Percentiles rank a stretch among this genome's conserved stretches.
Conservation (phyloP, 2,888 invertebrate genomes). For the Epistrophe grossulariae region DNA sequence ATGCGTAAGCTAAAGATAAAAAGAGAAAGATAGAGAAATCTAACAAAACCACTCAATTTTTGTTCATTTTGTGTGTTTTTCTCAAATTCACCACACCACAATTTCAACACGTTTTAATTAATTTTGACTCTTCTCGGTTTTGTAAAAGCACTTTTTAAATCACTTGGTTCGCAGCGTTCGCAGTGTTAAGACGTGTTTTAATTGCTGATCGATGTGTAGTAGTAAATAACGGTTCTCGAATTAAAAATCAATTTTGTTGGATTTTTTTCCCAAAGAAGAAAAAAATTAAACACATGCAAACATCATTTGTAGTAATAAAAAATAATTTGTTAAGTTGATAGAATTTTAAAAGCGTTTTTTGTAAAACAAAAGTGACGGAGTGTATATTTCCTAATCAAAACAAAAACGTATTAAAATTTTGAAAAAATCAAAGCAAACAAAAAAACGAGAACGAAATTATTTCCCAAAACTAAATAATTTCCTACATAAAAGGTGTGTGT, state of each 20-base stretch:
- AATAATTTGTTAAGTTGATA: constrained; percentile 27
- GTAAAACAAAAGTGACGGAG: constrained; percentile 50
- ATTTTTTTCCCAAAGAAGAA: constrained; percentile 64
- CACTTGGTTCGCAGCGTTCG: constrained; percentile 71
- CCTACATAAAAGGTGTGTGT: constrained; percentile 59
- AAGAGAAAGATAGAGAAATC: not conserved
- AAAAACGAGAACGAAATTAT: constrained; percentile 38
- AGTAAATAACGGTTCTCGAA: constrained; percentile 68
- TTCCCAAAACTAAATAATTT: constrained; percentile 36
- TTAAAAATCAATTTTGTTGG: constrained; percentile 62
- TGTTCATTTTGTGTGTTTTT: not conserved
- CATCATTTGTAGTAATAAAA: constrained; percentile 33
- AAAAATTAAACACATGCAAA: constrained; percentile 46
- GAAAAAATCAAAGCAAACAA: constrained; percentile 25
- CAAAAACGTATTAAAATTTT: constrained; percentile 19
- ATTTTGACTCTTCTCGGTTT: constrained; percentile 23
- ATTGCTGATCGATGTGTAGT: constrained; percentile 68
- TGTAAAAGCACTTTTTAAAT: constrained; percentile 59
- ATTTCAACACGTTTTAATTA: not conserved
- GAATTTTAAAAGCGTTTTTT: constrained; percentile 42
- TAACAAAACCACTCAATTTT: constrained; percentile 8
- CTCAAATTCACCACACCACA: constrained; percentile 27
- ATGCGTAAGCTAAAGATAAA: not conserved
- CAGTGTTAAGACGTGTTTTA: constrained; percentile 57
- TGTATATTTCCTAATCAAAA: constrained; percentile 40